Evolutionary conservation across 1,140 invertebrate genomes (phyloP), one percentile per base, ranked within the genome.

Genomic region (Calliphora vicina): DNA sequence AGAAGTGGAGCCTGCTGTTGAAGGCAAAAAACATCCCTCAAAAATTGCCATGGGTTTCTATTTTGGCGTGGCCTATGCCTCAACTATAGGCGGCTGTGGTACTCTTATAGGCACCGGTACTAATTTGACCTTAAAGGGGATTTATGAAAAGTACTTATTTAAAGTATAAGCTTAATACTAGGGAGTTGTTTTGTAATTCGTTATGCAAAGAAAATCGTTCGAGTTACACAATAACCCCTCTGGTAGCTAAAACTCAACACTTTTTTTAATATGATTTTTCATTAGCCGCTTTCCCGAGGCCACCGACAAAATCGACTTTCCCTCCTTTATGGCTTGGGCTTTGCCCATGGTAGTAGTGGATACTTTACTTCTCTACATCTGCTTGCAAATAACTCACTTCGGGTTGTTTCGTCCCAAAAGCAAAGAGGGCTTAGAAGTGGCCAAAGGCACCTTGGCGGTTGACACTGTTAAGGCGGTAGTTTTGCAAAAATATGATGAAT

Each of bases 61-160:
- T 84, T 90, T 98, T 80, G 93, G 93, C 10, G 94, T 96, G 10
- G 95, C 95, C 0, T 98, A 97, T 87, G 93, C 96, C 0, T 93
- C 97, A 0, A 93, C 93, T 0, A 91, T 97, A 25, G 97, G 97
- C 0, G 97, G 97, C 1, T 95, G 94, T 81, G 96, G 95, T 0
- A 97, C 96, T 0, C 89, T 98, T 0, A 97, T 97, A 0, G 97
- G 97, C 8, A 97, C 96, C 0, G 95, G 94, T 0, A 97, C 97
- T 12, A 98, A 98, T 91, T 92, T 98, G 5, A 95, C 97, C 0
- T 94, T 96, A 82, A 96, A 96, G 87, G 95, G 94, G 1, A 93
- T 95, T 67, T 93, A 93, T 82, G 94, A 95, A 83, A 91, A 89
- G 93, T 95, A 91, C 4, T 35, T 35, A 35, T 35, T n/a, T 35